These are phyloP conservation scores for Tiaroga cobitis DNA, from an alignment of 2,797 vertebrate genomes.

Conservation along the genomic window DNA sequence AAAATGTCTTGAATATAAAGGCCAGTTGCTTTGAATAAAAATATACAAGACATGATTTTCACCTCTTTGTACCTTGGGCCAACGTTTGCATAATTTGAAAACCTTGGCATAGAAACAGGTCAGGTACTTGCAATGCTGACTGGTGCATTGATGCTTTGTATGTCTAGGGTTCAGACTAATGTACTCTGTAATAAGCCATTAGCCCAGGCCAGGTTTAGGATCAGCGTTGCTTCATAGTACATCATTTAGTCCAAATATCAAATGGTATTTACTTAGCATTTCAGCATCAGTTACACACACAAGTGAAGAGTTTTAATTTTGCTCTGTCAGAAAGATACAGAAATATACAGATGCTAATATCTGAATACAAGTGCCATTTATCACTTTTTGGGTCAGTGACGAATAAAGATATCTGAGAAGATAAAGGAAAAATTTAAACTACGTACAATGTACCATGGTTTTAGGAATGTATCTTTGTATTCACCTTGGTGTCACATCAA, in stretches of 20 bases:
- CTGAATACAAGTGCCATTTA: neutral
- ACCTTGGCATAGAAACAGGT: conserved; percentile 31
- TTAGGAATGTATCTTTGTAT: neutral
- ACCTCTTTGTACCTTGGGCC: conserved; percentile 24
- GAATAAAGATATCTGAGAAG: neutral
- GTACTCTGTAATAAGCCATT: conserved; percentile 1
- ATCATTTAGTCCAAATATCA: conserved; percentile 14
- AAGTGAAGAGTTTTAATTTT: neutral
- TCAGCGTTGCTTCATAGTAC: conserved; percentile 17
- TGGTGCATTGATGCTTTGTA: conserved; percentile 22
- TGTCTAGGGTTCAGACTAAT: conserved; percentile 51
- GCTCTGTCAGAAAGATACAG: neutral
- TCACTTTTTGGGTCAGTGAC: neutral
- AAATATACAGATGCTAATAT: neutral
- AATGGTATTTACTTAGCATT: conserved; percentile 17
- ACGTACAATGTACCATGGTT: neutral
- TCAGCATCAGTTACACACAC: neutral
- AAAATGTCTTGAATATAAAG: conserved; percentile 6
- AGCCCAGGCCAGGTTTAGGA: conserved; percentile 30
- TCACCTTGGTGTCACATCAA: too few species aligned
- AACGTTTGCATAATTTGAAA: conserved; percentile 50
- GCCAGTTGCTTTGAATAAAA: conserved; percentile 1
- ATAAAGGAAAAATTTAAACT: neutral
- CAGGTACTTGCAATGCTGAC: conserved; percentile 43
- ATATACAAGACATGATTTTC: neutral